Evolutionary conservation across 1,140 invertebrate species (phyloP).

Genomic region (Drosophila tani): DNA sequence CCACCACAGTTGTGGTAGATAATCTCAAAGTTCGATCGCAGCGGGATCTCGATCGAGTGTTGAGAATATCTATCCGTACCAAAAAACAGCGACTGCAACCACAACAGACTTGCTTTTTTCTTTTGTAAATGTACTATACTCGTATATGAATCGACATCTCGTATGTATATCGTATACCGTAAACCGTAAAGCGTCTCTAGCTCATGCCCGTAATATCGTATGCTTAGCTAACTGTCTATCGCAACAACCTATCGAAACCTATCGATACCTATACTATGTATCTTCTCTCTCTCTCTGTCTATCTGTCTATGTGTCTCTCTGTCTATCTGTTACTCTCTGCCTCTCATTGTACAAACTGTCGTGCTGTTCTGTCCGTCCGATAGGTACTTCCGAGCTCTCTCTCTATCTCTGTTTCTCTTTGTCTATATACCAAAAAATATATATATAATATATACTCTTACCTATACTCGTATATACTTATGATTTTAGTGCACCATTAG

Average conservation of each 20-base stretch:
- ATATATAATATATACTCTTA: conserved; percentile 37
- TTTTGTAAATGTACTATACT: conserved; percentile 69
- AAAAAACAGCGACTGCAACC: conserved; percentile 16
- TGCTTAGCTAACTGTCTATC: conserved; percentile 57
- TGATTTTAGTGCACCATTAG: conserved; percentile 55
- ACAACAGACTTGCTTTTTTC: conserved; percentile 79
- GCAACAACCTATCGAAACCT: conserved; percentile 33
- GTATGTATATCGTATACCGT: conserved; percentile 61
- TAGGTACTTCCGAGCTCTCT: no score
- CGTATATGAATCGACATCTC: conserved; percentile 43
- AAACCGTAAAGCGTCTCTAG: not conserved
- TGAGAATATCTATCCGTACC: conserved; percentile 74
- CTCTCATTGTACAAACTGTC: conserved; percentile 39
- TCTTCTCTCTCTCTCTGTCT: conserved; percentile 7
- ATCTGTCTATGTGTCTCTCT: conserved; percentile 7
- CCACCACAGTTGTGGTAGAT: conserved; percentile 57
- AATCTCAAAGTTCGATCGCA: conserved; percentile 82
- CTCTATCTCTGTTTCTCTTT: conserved; percentile 21
- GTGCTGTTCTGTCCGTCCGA: conserved; percentile 33
- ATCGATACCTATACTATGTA: conserved; percentile 6
- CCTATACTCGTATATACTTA: conserved; percentile 29
- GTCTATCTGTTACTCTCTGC: conserved; percentile 3
- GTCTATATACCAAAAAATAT: conserved; percentile 6
- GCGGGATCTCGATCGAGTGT: conserved; percentile 50
- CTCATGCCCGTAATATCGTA: conserved; percentile 42